phyloP scores from a whole-genome alignment of 2,888 invertebrate species.

The Villa cingulata region DNA sequence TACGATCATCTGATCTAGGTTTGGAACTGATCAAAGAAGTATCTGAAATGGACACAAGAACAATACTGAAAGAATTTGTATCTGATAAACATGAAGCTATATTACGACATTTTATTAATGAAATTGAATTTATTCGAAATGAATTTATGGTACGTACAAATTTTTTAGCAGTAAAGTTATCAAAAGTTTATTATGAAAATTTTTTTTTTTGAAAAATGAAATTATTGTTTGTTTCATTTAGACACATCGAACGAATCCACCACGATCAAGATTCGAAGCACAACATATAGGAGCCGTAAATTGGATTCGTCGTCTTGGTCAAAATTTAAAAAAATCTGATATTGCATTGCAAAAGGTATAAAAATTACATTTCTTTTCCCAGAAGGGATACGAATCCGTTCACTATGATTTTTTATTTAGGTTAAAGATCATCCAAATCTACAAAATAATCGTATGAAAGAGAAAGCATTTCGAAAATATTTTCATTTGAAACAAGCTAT shows the following conservation, averaged over 20 bases:
- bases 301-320: conserved; percentile 71
- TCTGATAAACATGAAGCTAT: conserved; percentile 72
- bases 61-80: conserved; percentile 56
- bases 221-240: conserved; percentile 20
- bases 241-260: conserved; percentile 51
- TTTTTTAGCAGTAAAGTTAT: background rate
- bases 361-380: background rate
- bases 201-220: background rate
- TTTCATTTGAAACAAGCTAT: conserved; percentile 59
- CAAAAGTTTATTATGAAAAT: too few relatives aligned
- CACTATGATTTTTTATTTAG: conserved; percentile 13
- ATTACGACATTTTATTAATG: conserved; percentile 71
- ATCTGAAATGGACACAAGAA: conserved; percentile 61
- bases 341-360: conserved; percentile 59
- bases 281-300: conserved; percentile 71
- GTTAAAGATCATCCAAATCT: conserved; percentile 29
- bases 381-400: too few relatives aligned
- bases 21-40: conserved; percentile 67
- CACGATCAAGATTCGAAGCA: conserved; percentile 61
- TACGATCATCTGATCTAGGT: conserved; percentile 71
- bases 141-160: conserved; percentile 48
- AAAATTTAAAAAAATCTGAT: conserved; percentile 65
- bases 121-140: conserved; percentile 57
- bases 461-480: conserved; percentile 66
- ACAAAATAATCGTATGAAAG: conserved; percentile 56